These are phyloP conservation scores for Drosophila putrida DNA, from an alignment of 2,888 invertebrate genomes.

Conservation along the genomic window DNA sequence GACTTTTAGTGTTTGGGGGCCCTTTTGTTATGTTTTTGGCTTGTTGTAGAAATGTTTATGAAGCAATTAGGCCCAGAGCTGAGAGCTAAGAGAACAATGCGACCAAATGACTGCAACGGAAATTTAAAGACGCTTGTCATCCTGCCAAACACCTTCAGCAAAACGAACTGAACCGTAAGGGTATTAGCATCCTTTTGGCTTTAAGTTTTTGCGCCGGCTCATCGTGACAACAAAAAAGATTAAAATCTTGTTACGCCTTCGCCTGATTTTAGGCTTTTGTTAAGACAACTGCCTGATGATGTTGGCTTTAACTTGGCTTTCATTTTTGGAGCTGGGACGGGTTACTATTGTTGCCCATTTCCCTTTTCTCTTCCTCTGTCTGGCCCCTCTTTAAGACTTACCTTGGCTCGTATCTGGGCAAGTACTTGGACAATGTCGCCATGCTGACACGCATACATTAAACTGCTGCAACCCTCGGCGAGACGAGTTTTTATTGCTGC, in stretches of 20 bases:
- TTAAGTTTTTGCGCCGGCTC: slow-evolving; percentile 68
- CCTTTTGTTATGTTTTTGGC: slow-evolving; percentile 63
- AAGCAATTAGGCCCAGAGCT: slow-evolving; percentile 81
- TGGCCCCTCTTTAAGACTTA: slow-evolving; percentile 81
- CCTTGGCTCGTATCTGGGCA: slow-evolving; percentile 91
- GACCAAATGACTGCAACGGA: slow-evolving; percentile 72
- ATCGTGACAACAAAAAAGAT: slow-evolving; percentile 73
- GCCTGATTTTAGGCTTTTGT: slow-evolving; percentile 69
- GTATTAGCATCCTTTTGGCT: slow-evolving; percentile 47
- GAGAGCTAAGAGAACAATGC: slow-evolving; percentile 73
- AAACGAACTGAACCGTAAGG: slow-evolving; percentile 34
- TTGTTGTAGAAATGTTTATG: slow-evolving; percentile 80
- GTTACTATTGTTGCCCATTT: slow-evolving; percentile 17
- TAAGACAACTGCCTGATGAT: slow-evolving; percentile 38
- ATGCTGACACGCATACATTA: slow-evolving; percentile 97
- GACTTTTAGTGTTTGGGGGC: slow-evolving; percentile 16
- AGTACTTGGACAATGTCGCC: slow-evolving; percentile 92
- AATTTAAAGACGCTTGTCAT: slow-evolving; percentile 66
- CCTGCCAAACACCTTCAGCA: slow-evolving; percentile 45
- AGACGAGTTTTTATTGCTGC: slow-evolving; percentile 83
- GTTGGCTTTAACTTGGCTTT: slow-evolving; percentile 28
- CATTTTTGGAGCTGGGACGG: slow-evolving; percentile 22
- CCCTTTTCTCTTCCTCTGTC: not conserved
- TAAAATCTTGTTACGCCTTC: slow-evolving; percentile 75
- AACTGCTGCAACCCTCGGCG: slow-evolving; percentile 91